Evolutionary conservation across 2,113 vertebrate genomes (phyloP).

Genomic region (Takifugu flavidus): DNA sequence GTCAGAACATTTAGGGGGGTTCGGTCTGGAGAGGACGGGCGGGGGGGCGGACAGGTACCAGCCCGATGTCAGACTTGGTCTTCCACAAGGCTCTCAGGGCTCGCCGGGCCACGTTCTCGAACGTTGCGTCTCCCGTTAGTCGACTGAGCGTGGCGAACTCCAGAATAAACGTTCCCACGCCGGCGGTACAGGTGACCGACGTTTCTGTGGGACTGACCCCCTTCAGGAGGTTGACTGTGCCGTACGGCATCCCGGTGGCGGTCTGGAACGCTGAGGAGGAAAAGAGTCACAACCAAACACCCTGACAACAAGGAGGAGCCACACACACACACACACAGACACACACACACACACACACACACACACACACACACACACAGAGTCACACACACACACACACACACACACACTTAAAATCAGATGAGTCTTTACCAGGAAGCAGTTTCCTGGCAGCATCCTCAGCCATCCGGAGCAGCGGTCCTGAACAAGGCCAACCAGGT

Average conservation of each 20-base stretch:
- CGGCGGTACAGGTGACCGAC: slow-evolving; percentile 93
- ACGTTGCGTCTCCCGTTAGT: slow-evolving; percentile 87
- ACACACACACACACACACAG: too few relatives aligned
- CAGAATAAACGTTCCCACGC: slow-evolving; percentile 95
- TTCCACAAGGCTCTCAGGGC: slow-evolving; percentile 89
- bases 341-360: too few relatives aligned
- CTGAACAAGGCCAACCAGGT: slow-evolving; percentile 90
- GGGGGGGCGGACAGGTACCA: slow-evolving; percentile 74
- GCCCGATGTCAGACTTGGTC: slow-evolving; percentile 89
- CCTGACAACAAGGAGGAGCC: background rate
- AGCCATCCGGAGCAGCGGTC: slow-evolving; percentile 93
- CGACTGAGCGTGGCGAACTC: slow-evolving; percentile 92
- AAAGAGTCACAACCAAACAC: background rate
- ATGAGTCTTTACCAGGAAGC: slow-evolving; percentile 81
- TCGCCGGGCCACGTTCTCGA: slow-evolving; percentile 82
- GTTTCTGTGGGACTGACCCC: slow-evolving; percentile 93
- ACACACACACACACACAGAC: too few relatives aligned
- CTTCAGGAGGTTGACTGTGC: slow-evolving; percentile 90
- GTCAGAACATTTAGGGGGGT: background rate
- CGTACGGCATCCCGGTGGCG: slow-evolving; percentile 93
- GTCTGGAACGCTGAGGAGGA: slow-evolving; percentile 87
- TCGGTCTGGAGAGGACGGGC: background rate
- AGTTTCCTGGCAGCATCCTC: slow-evolving; percentile 93
- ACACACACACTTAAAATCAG: background rate
- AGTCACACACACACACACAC: too few relatives aligned